A percentile compares a stretch with the other conserved stretches of the same genome.
These are phyloP conservation scores for Pseudolaguvia tuberculata DNA, from an alignment of 2,113 vertebrate genomes.

Conservation along the genomic window DNA sequence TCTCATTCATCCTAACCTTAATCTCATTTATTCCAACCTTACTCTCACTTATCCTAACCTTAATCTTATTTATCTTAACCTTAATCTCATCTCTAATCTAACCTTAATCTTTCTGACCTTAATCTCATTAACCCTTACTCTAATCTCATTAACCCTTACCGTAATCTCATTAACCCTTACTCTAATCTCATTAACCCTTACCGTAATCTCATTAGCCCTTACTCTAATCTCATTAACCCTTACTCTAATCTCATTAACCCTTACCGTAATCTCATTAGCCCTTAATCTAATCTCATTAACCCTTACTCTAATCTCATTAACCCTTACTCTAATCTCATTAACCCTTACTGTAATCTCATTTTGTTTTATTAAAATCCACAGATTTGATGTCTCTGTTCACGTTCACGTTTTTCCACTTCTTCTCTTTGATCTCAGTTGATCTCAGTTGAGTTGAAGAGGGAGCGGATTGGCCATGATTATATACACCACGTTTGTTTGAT, in stretches of 20 bases:
- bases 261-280: no score
- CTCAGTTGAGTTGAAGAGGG: constrained; percentile 1
- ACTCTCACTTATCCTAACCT: not conserved
- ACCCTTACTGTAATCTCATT: not conserved
- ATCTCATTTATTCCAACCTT: not conserved
- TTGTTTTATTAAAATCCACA: not conserved
- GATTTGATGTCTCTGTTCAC: not conserved
- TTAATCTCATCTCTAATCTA: no score
- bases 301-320: no score
- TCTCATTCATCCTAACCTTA: no score
- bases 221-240: not conserved
- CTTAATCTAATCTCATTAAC: no score
- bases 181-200: not conserved
- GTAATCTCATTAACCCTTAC: not conserved
- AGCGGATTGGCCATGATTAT: constrained; percentile 36
- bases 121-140: not conserved
- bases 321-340: no score
- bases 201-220: not conserved
- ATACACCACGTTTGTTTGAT: constrained; percentile 30
- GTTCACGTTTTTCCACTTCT: not conserved
- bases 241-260: not conserved
- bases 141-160: not conserved
- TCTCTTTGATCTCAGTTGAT: not conserved
- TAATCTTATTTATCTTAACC: not conserved
- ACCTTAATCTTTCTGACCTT: not conserved